Evolutionary conservation across 2,888 invertebrate genomes (phyloP).

Genomic region (Tortricodes alternella): DNA sequence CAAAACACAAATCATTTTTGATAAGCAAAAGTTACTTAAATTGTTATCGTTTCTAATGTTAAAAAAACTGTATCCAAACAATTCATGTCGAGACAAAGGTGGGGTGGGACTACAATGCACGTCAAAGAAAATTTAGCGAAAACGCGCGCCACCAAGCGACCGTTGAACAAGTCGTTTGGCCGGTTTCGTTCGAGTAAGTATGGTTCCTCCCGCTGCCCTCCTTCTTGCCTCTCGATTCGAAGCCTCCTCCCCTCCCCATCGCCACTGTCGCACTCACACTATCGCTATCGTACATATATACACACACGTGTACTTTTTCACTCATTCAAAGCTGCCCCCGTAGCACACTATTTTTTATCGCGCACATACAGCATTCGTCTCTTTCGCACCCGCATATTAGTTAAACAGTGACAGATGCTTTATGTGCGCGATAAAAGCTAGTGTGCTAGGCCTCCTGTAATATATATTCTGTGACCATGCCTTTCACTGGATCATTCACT

Average conservation of each 20-base stretch:
- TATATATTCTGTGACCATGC: background rate
- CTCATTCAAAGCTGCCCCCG: no score
- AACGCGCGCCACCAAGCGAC: conserved; percentile 71
- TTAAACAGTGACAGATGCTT: no score
- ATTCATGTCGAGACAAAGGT: conserved; percentile 74
- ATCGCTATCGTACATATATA: conserved; percentile 32
- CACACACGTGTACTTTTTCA: background rate
- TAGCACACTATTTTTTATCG: no score
- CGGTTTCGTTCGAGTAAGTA: conserved; percentile 63
- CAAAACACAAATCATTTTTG: conserved; percentile 41
- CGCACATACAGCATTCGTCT: no score
- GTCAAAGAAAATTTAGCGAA: conserved; percentile 66
- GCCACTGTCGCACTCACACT: conserved; percentile 26
- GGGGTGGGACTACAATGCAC: conserved; percentile 45
- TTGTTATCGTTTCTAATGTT: conserved; percentile 29
- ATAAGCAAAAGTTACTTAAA: conserved; percentile 38
- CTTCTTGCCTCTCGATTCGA: conserved; percentile 58
- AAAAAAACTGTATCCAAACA: conserved; percentile 36
- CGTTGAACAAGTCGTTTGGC: conserved; percentile 77
- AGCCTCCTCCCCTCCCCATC: conserved; percentile 61
- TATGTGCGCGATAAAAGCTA: no score
- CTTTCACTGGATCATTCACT: conserved; percentile 1
- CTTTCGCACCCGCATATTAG: no score
- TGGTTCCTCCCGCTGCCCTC: conserved; percentile 51
- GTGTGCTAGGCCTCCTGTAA: no score